A percentile compares a stretch with the other conserved stretches of the same genome.
Evolutionary conservation across 2,797 vertebrate genomes (phyloP).

Genomic region (Melanotaenia trifasciata): DNA sequence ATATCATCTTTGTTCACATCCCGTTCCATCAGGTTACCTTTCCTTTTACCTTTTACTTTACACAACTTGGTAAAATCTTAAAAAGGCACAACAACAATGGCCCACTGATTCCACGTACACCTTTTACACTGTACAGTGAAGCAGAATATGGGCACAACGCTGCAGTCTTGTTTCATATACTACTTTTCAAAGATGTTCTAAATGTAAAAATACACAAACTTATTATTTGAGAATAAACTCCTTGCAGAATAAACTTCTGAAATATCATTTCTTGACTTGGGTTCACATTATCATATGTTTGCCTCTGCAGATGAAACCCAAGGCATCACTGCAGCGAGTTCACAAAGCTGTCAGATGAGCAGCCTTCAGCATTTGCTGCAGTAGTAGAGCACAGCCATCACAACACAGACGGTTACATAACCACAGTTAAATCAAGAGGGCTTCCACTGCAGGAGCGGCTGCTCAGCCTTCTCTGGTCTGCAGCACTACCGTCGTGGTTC

Average conservation of each 20-base stretch:
- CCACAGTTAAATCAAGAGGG: conserved; percentile 46
- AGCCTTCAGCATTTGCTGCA: conserved; percentile 49
- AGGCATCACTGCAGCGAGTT: conserved; percentile 28
- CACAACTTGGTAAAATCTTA: too few relatives aligned
- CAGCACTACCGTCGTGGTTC: conserved; percentile 22
- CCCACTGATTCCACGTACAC: not conserved
- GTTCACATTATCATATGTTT: conserved; percentile 4
- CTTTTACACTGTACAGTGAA: not conserved
- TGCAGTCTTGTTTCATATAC: not conserved
- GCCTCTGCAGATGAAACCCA: conserved; percentile 1
- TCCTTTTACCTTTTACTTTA: not conserved
- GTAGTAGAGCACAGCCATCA: conserved; percentile 56
- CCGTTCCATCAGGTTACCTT: not conserved
- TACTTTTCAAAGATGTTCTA: not conserved
- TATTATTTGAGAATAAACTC: not conserved
- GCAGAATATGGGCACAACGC: not conserved
- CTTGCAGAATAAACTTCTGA: not conserved
- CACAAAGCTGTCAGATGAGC: conserved; percentile 50
- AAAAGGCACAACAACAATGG: not conserved
- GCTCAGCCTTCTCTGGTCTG: conserved; percentile 39
- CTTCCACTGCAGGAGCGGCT: conserved; percentile 46
- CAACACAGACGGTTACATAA: conserved; percentile 72
- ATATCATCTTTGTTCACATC: not conserved
- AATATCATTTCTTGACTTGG: conserved; percentile 1
- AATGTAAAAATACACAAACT: not conserved